Evolutionary conservation across 2,888 invertebrate genomes (phyloP).

Genomic region (Dolichopus griseipennis): DNA sequence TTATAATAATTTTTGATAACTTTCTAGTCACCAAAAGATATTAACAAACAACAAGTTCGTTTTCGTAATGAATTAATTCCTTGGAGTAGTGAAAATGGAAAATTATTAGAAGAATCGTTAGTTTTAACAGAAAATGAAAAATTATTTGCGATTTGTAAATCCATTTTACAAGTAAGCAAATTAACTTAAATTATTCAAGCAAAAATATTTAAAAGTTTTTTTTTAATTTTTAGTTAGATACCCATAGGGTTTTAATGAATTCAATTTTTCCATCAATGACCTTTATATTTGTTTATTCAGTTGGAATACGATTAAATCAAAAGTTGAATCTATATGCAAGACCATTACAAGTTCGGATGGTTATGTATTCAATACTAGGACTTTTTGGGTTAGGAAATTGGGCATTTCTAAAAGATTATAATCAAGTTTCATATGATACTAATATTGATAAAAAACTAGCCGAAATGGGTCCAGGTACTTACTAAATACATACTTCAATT

Average conservation of each 20-base stretch:
- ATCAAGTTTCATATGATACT: slow-evolving; percentile 55
- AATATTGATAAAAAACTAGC: slow-evolving; percentile 55
- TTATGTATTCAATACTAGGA: slow-evolving; percentile 50
- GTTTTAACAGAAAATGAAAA: slow-evolving; percentile 69
- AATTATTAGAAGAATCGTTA: slow-evolving; percentile 55
- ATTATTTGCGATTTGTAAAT: slow-evolving; percentile 69
- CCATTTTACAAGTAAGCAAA: slow-evolving; percentile 49
- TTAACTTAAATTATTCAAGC: neutral
- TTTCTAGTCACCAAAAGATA: slow-evolving; percentile 40
- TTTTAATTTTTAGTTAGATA: slow-evolving; percentile 41
- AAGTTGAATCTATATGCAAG: slow-evolving; percentile 49
- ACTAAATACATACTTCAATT: neutral
- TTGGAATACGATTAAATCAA: slow-evolving; percentile 48
- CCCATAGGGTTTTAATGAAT: slow-evolving; percentile 51
- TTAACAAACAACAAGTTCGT: slow-evolving; percentile 52
- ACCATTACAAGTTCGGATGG: slow-evolving; percentile 43
- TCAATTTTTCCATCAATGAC: slow-evolving; percentile 47
- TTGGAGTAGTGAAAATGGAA: slow-evolving; percentile 56
- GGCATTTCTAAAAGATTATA: slow-evolving; percentile 55
- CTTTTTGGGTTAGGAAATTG: slow-evolving; percentile 53
- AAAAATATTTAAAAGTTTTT: neutral
- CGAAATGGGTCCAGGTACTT: slow-evolving; percentile 44
- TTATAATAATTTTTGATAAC: neutral
- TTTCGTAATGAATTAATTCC: slow-evolving; percentile 54
- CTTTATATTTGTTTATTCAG: slow-evolving; percentile 47